These are phyloP conservation scores for Poecilia wingei DNA, from an alignment of 2,797 vertebrate genomes.

Conservation along the genomic window DNA sequence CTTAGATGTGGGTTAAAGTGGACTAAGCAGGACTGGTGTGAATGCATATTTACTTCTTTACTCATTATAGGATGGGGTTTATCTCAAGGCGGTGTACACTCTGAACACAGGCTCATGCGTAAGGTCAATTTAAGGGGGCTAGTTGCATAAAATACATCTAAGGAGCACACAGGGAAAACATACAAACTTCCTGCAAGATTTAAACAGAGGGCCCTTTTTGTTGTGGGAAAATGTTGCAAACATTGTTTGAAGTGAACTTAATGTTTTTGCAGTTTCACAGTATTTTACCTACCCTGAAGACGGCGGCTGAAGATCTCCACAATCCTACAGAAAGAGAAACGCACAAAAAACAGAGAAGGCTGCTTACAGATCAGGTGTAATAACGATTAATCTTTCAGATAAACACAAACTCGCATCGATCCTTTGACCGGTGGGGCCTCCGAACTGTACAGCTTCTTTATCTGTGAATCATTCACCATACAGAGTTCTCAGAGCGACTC, in stretches of 20 bases:
- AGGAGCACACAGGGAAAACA: background rate
- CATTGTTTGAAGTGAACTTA: background rate
- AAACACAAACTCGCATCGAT: constrained; percentile 38
- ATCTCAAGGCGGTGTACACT: background rate
- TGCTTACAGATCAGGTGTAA: constrained; percentile 35
- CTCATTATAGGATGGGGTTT: background rate
- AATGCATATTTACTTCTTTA: background rate
- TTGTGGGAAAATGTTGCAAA: background rate
- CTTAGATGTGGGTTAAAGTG: too few relatives aligned
- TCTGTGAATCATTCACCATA: constrained; percentile 59
- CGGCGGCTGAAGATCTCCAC: constrained; percentile 88
- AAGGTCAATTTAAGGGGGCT: background rate
- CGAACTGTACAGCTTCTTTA: constrained; percentile 17
- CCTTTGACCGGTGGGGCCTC: constrained; percentile 15
- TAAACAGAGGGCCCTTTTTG: background rate
- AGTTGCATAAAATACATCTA: background rate
- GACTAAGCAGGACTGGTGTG: too few relatives aligned
- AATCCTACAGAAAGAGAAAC: constrained; percentile 76
- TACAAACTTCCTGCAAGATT: background rate
- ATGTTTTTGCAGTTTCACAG: background rate
- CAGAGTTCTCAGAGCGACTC: constrained; percentile 36
- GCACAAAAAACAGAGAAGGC: constrained; percentile 21
- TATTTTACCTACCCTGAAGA: constrained; percentile 82
- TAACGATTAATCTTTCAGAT: constrained; percentile 57
- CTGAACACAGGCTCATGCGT: background rate